Evolutionary conservation across 1,140 invertebrate species (phyloP).

Genomic region (Euura lappo): DNA sequence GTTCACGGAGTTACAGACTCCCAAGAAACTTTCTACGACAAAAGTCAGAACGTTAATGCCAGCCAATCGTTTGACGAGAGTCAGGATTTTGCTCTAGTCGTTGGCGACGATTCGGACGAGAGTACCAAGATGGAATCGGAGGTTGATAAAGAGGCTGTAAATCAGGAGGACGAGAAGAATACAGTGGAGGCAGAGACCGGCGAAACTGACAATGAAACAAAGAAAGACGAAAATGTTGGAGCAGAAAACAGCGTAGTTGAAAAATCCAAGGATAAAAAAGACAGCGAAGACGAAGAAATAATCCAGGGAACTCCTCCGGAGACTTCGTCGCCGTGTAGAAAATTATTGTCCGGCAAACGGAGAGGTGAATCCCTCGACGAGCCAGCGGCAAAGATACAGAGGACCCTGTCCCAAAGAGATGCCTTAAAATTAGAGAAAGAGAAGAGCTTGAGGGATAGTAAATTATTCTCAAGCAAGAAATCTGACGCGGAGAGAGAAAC

Average conservation of each 20-base stretch:
- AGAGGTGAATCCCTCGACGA: conserved; percentile 28
- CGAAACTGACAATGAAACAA: neutral
- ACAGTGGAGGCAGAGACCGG: neutral
- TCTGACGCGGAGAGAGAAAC: neutral
- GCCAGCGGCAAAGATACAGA: conserved; percentile 24
- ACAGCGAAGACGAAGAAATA: conserved; percentile 40
- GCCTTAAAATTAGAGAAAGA: conserved; percentile 8
- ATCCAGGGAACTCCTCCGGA: conserved; percentile 42
- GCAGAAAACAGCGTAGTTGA: neutral
- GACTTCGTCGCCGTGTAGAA: conserved; percentile 25
- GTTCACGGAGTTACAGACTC: neutral
- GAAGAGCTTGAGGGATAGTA: neutral
- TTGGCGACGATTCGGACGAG: conserved; percentile 23
- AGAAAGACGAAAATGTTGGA: neutral
- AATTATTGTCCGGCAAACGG: conserved; percentile 32
- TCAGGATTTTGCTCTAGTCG: conserved; percentile 46
- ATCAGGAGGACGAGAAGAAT: neutral
- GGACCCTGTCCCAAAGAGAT: conserved; percentile 24
- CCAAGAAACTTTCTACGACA: neutral
- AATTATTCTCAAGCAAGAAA: neutral
- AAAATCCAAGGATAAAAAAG: conserved; percentile 11
- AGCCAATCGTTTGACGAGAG: conserved; percentile 32
- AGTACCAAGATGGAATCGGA: neutral
- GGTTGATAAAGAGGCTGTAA: conserved; percentile 10
- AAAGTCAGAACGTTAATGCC: neutral